Conservation (phyloP, 2,113 vertebrate species). For the Okapia johnstoni region DNA sequence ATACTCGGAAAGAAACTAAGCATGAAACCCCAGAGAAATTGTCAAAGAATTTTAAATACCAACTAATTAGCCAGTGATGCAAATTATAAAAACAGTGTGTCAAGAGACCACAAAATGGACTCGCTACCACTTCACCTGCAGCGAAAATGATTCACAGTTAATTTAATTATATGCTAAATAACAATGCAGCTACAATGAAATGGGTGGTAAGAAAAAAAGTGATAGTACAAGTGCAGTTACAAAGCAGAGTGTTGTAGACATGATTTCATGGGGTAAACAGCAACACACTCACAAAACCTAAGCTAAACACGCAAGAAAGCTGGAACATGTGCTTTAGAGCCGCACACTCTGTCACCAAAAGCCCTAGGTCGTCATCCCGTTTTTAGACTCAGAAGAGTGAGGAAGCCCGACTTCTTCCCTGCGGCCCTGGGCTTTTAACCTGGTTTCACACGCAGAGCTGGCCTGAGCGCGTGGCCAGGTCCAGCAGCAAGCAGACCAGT, state of each 20-base stretch:
- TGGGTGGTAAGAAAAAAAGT: rapidly evolving
- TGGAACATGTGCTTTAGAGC: no score
- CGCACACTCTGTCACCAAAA: not conserved
- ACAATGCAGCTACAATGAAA: not conserved
- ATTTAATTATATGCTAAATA: rapidly evolving
- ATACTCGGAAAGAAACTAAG: not conserved
- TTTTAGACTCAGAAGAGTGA: not conserved
- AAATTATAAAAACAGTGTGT: not conserved
- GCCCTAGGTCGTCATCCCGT: rapidly evolving
- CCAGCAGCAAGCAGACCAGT: rapidly evolving
- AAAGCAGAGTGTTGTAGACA: rapidly evolving
- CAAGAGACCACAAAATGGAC: not conserved
- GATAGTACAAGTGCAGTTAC: rapidly evolving
- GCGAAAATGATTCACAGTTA: rapidly evolving
- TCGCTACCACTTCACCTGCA: not conserved
- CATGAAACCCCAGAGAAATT: not conserved
- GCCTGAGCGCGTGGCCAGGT: rapidly evolving
- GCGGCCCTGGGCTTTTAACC: rapidly evolving
- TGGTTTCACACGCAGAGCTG: rapidly evolving
- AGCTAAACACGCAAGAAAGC: rapidly evolving
- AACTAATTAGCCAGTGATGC: not conserved
- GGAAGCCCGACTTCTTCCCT: not conserved
- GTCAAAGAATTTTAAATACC: not conserved
- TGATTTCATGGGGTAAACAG: rapidly evolving
- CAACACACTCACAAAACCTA: rapidly evolving